Evolutionary conservation across 2,888 invertebrate genomes (phyloP), one percentile per base, ranked within the genome.

Genomic region (Dexiosoma caninum): DNA sequence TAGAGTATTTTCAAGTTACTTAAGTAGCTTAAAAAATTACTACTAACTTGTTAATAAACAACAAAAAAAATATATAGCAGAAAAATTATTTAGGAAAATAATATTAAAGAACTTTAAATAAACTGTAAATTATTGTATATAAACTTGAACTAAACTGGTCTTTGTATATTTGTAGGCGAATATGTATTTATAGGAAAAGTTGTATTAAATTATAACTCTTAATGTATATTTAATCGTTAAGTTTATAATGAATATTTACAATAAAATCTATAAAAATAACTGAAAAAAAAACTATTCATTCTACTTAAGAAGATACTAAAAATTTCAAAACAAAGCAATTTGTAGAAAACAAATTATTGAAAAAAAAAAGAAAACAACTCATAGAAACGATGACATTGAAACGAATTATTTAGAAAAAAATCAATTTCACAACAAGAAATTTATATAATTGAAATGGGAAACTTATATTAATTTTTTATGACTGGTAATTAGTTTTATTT

Each of bases 1-100:
- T 81, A 81, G 67, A 77, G 71, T 81, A 81, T 71, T 66, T 72
- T 72, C 57, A 2, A 75, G 76, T 66, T 76, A 76, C 44, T n/a
- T n/a, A 70, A 77, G 35, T 62, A 49, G 77, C 70, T 77, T 37
- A 67, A 72, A 66, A 70, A 70, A 49, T 40, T 23, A 70, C 42
- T 51, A 64, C 59, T 44, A 60, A 53, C 53, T 71, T 53, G 64
- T 16, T 64, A 46, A 71, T 72, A 72, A 60, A 55, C 57, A 71
- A 59, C 40, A 49, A 57, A 57, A 59, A 30, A 46, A 14, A 27
- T 16, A 44, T 12, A 32, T 19, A 30, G 5, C 23, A 16, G 0
- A 37, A 51, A 7, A 10, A 44, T 37, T 10, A 37, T n/a, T n/a
- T n/a, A n/a, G 4, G 6, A 27, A 3, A 27, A 27, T 27, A 51